These are phyloP conservation scores for Muscina levida DNA, from an alignment of 2,888 invertebrate species.

Conservation along the genomic window DNA sequence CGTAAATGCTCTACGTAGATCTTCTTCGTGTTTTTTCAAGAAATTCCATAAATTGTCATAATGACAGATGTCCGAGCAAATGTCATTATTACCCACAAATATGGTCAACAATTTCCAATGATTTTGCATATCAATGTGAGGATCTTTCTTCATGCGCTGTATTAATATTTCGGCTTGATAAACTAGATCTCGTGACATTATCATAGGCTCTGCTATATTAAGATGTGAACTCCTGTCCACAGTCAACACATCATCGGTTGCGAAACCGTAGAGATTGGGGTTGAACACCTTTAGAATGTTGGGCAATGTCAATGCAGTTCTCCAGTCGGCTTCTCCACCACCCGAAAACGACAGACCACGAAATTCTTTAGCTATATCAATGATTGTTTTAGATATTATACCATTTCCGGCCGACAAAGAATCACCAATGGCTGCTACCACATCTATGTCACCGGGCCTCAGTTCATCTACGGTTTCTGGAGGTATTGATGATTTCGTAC, in stretches of 20 bases:
- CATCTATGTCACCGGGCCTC: slow-evolving; percentile 82
- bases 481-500: slow-evolving; percentile 73
- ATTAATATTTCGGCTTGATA: slow-evolving; percentile 72
- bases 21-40: slow-evolving; percentile 79
- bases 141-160: slow-evolving; percentile 72
- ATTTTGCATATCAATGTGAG: slow-evolving; percentile 80
- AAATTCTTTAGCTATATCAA: slow-evolving; percentile 80
- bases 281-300: slow-evolving; percentile 84
- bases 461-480: slow-evolving; percentile 82
- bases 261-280: slow-evolving; percentile 83
- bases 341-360: slow-evolving; percentile 80
- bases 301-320: slow-evolving; percentile 81
- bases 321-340: slow-evolving; percentile 82
- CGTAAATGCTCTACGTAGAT: slow-evolving; percentile 80
- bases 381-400: slow-evolving; percentile 79
- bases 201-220: slow-evolving; percentile 77
- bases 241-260: slow-evolving; percentile 71
- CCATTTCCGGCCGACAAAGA: slow-evolving; percentile 83
- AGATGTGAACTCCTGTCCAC: slow-evolving; percentile 71
- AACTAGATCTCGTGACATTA: slow-evolving; percentile 74
- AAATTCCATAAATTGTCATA: slow-evolving; percentile 75
- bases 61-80: slow-evolving; percentile 82
- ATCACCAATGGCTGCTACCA: slow-evolving; percentile 83
- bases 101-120: slow-evolving; percentile 84
- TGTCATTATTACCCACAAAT: slow-evolving; percentile 83